Percentiles rank a stretch among this genome's conserved stretches.
These are phyloP conservation scores for Eumacrocentrus americanus DNA, from an alignment of 2,888 invertebrate species.

Conservation along the genomic window DNA sequence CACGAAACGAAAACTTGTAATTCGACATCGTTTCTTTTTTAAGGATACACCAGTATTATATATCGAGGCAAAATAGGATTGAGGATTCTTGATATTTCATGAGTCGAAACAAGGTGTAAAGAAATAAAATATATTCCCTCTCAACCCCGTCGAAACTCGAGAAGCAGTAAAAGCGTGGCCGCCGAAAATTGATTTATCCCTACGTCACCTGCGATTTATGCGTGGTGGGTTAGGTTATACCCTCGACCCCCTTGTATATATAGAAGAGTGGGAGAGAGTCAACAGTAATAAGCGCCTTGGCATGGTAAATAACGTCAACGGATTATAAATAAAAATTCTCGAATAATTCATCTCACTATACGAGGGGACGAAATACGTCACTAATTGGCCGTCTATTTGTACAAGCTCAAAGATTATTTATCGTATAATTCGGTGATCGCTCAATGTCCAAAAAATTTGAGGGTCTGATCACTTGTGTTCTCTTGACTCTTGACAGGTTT, in stretches of 20 bases:
- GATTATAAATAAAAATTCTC: slow-evolving; percentile 26
- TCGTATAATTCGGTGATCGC: slow-evolving; percentile 15
- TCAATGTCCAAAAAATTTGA: too few species aligned
- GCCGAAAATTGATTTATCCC: slow-evolving; percentile 47
- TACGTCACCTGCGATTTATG: slow-evolving; percentile 43
- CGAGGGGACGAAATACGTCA: slow-evolving; percentile 6
- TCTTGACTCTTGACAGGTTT: too few species aligned
- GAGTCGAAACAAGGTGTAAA: slow-evolving; percentile 31
- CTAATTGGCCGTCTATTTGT: slow-evolving; percentile 24
- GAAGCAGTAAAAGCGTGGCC: slow-evolving; percentile 31
- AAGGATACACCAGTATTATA: slow-evolving; percentile 28
- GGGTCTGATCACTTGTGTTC: too few species aligned
- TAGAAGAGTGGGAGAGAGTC: slow-evolving; percentile 17
- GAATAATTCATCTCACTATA: slow-evolving; percentile 17
- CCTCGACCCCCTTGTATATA: slow-evolving; percentile 18
- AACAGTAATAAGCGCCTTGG: slow-evolving; percentile 34
- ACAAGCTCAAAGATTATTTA: slow-evolving; percentile 20
- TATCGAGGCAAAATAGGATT: not conserved
- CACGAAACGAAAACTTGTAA: slow-evolving; percentile 35
- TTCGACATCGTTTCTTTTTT: slow-evolving; percentile 37
- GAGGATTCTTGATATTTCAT: slow-evolving; percentile 15
- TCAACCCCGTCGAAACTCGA: slow-evolving; percentile 31
- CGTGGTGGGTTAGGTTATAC: slow-evolving; percentile 40
- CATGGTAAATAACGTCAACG: slow-evolving; percentile 28
- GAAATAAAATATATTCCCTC: slow-evolving; percentile 25